phyloP scores from a whole-genome alignment of 2,888 invertebrate species.

The Polylopha cassiicola region DNA sequence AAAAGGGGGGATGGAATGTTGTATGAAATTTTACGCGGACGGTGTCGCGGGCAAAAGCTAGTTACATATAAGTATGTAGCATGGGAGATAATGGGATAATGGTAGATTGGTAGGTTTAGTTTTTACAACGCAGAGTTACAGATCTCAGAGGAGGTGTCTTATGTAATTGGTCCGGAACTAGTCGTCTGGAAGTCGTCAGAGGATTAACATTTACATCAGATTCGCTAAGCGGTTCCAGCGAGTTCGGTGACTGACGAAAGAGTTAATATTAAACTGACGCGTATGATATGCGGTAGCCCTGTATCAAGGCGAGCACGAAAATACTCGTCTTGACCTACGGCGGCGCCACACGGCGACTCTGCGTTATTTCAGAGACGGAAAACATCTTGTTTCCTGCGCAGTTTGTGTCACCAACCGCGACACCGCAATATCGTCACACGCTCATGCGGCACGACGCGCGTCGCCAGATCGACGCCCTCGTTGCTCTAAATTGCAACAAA shows the following conservation, averaged over 20 bases:
- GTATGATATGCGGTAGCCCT: constrained; percentile 70
- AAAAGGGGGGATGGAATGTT: too few relatives aligned
- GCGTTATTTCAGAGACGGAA: constrained; percentile 53
- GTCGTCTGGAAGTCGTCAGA: constrained; percentile 29
- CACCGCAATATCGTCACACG: constrained; percentile 42
- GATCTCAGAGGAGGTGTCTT: too few relatives aligned
- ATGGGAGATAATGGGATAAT: too few relatives aligned
- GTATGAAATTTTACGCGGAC: too few relatives aligned
- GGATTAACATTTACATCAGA: constrained; percentile 22
- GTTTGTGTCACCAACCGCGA: constrained; percentile 30
- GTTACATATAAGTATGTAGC: too few relatives aligned
- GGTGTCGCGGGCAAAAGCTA: too few relatives aligned
- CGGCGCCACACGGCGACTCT: constrained; percentile 44
- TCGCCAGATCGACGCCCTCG: too few relatives aligned
- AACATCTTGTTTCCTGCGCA: constrained; percentile 38
- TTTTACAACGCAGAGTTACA: too few relatives aligned
- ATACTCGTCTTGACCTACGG: constrained; percentile 72
- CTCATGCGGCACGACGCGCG: too few relatives aligned
- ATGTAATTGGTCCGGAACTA: too few relatives aligned
- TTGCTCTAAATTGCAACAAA: too few relatives aligned
- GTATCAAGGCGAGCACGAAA: constrained; percentile 73
- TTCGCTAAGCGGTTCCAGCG: constrained; percentile 4
- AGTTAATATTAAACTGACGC: constrained; percentile 66
- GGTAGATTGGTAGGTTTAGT: too few relatives aligned
- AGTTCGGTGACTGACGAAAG: constrained; percentile 57